phyloP scores from a whole-genome alignment of 1,140 invertebrate species.

The Drosophila malerkotliana region DNA sequence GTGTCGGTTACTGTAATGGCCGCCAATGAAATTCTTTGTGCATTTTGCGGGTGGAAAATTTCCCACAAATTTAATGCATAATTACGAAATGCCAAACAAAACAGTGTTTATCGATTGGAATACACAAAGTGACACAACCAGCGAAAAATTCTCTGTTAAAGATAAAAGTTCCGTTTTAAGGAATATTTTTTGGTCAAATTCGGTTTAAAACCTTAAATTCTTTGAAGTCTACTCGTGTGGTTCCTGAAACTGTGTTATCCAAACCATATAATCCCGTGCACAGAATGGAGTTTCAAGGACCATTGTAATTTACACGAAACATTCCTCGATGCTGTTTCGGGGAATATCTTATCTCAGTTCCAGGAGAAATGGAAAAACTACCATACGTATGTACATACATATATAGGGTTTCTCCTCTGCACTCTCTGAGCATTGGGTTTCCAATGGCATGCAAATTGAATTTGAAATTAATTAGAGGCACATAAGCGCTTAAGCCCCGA shows the following conservation, averaged over 20 bases:
- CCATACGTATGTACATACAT: too few relatives aligned
- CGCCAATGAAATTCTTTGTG: constrained; percentile 34
- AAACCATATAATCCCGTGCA: constrained; percentile 14
- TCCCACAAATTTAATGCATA: constrained; percentile 66
- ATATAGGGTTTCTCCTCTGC: not conserved
- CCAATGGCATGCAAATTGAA: constrained; percentile 75
- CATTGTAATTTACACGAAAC: constrained; percentile 4
- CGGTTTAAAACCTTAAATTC: too few relatives aligned
- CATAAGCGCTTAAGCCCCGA: constrained; percentile 56
- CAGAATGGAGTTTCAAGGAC: not conserved
- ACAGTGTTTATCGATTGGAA: constrained; percentile 9
- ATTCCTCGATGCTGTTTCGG: constrained; percentile 1
- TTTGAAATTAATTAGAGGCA: constrained; percentile 75
- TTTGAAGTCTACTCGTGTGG: not conserved
- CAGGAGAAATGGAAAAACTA: not conserved
- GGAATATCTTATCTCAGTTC: constrained; percentile 1
- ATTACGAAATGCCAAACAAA: constrained; percentile 47
- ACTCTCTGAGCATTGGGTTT: constrained; percentile 18
- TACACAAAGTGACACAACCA: too few relatives aligned
- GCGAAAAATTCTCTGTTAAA: too few relatives aligned
- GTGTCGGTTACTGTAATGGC: constrained; percentile 52
- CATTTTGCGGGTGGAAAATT: constrained; percentile 45
- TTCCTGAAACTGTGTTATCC: constrained; percentile 8
- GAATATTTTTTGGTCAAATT: too few relatives aligned
- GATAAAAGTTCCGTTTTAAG: too few relatives aligned